Evolutionary conservation across 2,888 invertebrate species (phyloP).

Genomic region (Prosopocoilus inquinatus): DNA sequence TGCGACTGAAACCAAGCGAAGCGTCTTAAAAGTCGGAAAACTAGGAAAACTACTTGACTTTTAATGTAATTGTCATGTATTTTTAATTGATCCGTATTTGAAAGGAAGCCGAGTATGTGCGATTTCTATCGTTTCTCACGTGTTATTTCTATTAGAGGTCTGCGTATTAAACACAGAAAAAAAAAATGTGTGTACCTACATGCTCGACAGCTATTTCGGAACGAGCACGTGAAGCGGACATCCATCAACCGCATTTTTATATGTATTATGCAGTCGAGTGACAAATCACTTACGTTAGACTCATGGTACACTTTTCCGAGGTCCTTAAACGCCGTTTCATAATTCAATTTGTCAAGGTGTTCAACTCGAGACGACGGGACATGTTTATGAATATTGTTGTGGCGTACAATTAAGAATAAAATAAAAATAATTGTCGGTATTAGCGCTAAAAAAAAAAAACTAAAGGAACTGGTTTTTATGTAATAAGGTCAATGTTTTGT

Average conservation of each 20-base stretch:
- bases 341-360: slow-evolving; percentile 16
- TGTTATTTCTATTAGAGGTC: neutral
- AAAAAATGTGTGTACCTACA: neutral
- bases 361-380: slow-evolving; percentile 4
- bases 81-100: slow-evolving; percentile 23
- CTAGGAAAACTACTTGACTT: slow-evolving; percentile 38
- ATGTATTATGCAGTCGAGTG: slow-evolving; percentile 10
- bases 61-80: slow-evolving; percentile 40
- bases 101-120: slow-evolving; percentile 3
- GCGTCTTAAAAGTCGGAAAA: slow-evolving; percentile 33
- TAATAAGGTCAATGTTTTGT: too few species aligned
- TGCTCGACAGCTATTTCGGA: neutral
- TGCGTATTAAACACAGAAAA: neutral
- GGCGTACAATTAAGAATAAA: too few species aligned
- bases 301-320: slow-evolving; percentile 8
- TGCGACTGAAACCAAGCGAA: slow-evolving; percentile 19
- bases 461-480: too few species aligned
- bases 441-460: too few species aligned
- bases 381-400: neutral
- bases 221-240: slow-evolving; percentile 14
- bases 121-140: slow-evolving; percentile 10
- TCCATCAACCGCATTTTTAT: slow-evolving; percentile 14
- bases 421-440: too few species aligned
- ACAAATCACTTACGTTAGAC: slow-evolving; percentile 18
- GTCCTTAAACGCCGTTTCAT: slow-evolving; percentile 7